Evolutionary conservation across 92 coral and sea anemone species (phyloP).

Genomic region (Epizoanthus illoricatus): DNA sequence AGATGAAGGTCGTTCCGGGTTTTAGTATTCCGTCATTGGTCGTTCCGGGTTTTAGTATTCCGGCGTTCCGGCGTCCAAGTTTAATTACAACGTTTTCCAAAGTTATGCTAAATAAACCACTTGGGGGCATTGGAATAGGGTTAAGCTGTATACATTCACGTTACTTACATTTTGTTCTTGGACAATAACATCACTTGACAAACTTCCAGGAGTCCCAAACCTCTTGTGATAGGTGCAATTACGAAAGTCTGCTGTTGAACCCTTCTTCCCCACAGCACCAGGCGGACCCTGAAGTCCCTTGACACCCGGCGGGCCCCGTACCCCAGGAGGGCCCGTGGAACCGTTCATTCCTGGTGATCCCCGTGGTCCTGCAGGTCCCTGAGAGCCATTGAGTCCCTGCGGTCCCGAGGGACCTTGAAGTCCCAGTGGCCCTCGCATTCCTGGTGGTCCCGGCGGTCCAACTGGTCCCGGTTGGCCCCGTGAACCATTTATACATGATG

Average conservation of each 20-base stretch:
- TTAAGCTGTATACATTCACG: neutral
- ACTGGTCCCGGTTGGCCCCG: constrained; percentile 19
- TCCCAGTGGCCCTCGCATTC: constrained; percentile 26
- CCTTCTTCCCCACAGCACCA: neutral
- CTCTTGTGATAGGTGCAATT: constrained; percentile 20
- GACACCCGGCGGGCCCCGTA: constrained; percentile 23
- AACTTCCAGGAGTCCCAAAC: neutral
- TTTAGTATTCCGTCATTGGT: too few relatives aligned
- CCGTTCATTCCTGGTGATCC: constrained; percentile 47
- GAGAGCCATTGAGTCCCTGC: constrained; percentile 30
- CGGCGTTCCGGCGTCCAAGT: too few relatives aligned
- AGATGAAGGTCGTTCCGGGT: too few relatives aligned
- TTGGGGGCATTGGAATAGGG: too few relatives aligned
- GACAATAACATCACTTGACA: constrained; percentile 16
- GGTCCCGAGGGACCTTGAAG: constrained; percentile 28
- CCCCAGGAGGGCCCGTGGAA: constrained; percentile 22
- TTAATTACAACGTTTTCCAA: too few relatives aligned
- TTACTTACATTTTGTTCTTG: constrained; percentile 16
- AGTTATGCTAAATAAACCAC: too few relatives aligned
- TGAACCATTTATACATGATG: constrained; percentile 27
- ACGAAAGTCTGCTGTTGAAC: constrained; percentile 3
- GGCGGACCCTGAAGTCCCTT: constrained; percentile 29
- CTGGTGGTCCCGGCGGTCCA: constrained; percentile 37
- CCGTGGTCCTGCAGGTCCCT: constrained; percentile 31
- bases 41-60: too few relatives aligned